Evolutionary conservation across 2,888 invertebrate genomes (phyloP).

Genomic region (Masnerella sp.): DNA sequence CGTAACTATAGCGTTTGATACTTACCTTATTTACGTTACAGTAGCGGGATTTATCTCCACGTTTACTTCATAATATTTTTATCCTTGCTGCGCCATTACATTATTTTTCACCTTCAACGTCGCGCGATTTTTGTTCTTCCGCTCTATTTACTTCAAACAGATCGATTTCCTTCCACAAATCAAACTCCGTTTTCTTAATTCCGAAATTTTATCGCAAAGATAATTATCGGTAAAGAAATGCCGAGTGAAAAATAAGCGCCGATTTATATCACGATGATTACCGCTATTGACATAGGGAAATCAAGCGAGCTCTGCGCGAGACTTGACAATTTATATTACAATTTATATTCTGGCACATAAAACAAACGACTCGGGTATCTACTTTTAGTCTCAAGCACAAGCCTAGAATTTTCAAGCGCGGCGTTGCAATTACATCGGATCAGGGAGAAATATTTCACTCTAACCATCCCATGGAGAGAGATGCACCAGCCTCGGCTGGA

Average conservation of each 20-base stretch:
- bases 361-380: slow-evolving; percentile 49
- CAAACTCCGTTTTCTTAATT: too few species aligned
- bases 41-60: too few species aligned
- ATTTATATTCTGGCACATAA: slow-evolving; percentile 55
- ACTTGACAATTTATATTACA: slow-evolving; percentile 54
- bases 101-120: too few species aligned
- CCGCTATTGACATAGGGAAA: slow-evolving; percentile 28
- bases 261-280: slow-evolving; percentile 11
- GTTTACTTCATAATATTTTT: too few species aligned
- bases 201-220: too few species aligned
- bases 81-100: too few species aligned
- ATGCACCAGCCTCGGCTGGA: slow-evolving; percentile 68
- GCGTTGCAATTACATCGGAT: slow-evolving; percentile 76
- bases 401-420: slow-evolving; percentile 70
- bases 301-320: slow-evolving; percentile 12
- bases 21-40: too few species aligned
- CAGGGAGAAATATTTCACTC: slow-evolving; percentile 75
- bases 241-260: neutral
- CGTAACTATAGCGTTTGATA: too few species aligned
- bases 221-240: too few species aligned
- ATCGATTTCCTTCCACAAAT: too few species aligned
- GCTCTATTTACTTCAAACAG: too few species aligned
- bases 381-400: slow-evolving; percentile 58
- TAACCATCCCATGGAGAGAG: slow-evolving; percentile 59
- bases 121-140: too few species aligned